A percentile compares a stretch with the other conserved stretches of the same genome.
Conservation (phyloP, 2,888 invertebrate genomes). For the Zygothrica quintamaculata region DNA sequence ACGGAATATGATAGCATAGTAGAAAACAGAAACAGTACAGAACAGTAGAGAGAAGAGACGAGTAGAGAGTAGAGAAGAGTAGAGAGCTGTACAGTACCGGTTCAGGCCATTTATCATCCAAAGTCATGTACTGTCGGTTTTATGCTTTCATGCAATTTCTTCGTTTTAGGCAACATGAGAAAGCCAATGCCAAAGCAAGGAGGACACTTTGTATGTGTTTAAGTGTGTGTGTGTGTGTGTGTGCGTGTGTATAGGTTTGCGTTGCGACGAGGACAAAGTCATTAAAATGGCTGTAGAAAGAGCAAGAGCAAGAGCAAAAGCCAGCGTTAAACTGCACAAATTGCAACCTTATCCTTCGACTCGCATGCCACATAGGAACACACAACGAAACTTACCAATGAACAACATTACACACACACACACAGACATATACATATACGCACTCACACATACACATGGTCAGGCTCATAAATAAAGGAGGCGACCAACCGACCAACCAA, state of each 20-base stretch:
- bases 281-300: constrained; percentile 63
- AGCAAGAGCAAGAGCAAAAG: constrained; percentile 64
- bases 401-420: constrained; percentile 25
- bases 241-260: constrained; percentile 30
- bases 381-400: constrained; percentile 22
- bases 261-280: constrained; percentile 70
- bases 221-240: not conserved
- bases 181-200: constrained; percentile 32
- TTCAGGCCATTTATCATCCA: constrained; percentile 77
- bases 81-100: constrained; percentile 27
- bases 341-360: constrained; percentile 75
- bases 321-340: constrained; percentile 80
- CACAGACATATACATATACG: too few relatives aligned
- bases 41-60: constrained; percentile 1
- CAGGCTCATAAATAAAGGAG: constrained; percentile 74
- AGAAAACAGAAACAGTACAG: not conserved
- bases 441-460: too few relatives aligned
- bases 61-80: too few relatives aligned
- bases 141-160: constrained; percentile 79
- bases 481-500: constrained; percentile 19
- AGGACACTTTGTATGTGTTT: not conserved
- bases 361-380: constrained; percentile 27
- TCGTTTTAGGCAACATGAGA: constrained; percentile 75
- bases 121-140: constrained; percentile 79
- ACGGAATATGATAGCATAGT: not conserved